These are phyloP conservation scores for Machimus rusticus DNA, from an alignment of 2,888 invertebrate genomes.

Conservation along the genomic window DNA sequence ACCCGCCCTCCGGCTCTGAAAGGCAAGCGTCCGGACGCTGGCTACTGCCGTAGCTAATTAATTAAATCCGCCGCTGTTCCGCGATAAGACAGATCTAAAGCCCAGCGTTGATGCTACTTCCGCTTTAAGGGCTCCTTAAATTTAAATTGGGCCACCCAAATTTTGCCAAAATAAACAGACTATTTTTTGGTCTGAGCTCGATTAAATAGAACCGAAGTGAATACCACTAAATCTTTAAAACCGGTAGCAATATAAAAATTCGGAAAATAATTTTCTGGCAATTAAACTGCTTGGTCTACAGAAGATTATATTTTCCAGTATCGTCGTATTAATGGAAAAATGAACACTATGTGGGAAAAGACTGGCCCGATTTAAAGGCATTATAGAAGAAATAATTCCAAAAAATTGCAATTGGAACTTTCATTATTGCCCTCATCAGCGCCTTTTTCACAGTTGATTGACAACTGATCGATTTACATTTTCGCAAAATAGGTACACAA, in stretches of 20 bases:
- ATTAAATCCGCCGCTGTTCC: not conserved
- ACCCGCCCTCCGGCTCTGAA: not conserved
- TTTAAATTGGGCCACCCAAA: not conserved
- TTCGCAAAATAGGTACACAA: slow-evolving; percentile 5
- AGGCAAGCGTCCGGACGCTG: not conserved
- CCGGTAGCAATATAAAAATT: not conserved
- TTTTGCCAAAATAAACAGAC: not conserved
- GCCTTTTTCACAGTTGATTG: slow-evolving; percentile 28
- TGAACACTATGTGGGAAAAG: not conserved
- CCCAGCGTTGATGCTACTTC: not conserved
- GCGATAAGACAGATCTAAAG: not conserved
- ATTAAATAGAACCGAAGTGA: not conserved
- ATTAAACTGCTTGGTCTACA: not conserved
- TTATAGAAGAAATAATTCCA: not conserved
- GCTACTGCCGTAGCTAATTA: not conserved
- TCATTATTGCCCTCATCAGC: not conserved
- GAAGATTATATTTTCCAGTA: not conserved
- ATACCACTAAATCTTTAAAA: not conserved
- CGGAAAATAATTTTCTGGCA: not conserved
- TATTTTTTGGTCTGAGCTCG: not conserved
- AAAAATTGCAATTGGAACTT: not conserved
- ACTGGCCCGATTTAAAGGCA: not conserved
- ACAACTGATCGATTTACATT: slow-evolving; percentile 29
- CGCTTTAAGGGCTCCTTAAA: not conserved
- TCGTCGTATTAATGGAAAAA: not conserved